phyloP scores from a whole-genome alignment of 2,113 vertebrate genomes.

The Actinemys pallida region DNA sequence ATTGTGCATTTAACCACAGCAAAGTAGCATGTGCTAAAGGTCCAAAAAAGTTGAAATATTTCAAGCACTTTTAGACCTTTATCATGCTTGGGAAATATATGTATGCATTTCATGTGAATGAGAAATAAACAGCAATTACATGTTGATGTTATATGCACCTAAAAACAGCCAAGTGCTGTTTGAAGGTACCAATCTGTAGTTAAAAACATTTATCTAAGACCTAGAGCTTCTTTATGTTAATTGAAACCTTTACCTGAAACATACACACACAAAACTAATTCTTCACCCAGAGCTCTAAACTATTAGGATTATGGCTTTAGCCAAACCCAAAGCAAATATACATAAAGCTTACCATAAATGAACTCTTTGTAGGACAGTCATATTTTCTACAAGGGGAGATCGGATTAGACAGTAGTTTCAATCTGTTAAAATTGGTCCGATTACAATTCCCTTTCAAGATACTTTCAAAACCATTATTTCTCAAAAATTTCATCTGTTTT shows the following conservation, averaged over 20 bases:
- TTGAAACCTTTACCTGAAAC: constrained; percentile 52
- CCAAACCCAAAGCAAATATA: constrained; percentile 15
- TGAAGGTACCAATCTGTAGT: background rate
- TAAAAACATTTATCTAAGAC: constrained; percentile 18
- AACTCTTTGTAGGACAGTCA: background rate
- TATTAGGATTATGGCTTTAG: background rate
- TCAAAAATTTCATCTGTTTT: constrained; percentile 28
- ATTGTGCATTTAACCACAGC: constrained; percentile 34
- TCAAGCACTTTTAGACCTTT: constrained; percentile 47
- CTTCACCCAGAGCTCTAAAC: constrained; percentile 14
- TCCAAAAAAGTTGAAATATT: constrained; percentile 61
- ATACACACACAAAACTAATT: constrained; percentile 8
- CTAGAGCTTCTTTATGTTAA: constrained; percentile 5
- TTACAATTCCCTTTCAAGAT: constrained; percentile 21
- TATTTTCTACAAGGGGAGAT: background rate
- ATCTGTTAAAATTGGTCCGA: constrained; percentile 38
- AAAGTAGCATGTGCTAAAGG: constrained; percentile 28
- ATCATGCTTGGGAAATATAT: constrained; percentile 1
- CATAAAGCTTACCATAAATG: background rate
- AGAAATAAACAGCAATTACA: constrained; percentile 58
- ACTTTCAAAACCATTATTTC: constrained; percentile 29
- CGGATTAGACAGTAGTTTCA: constrained; percentile 28
- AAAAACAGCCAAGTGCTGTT: constrained; percentile 35
- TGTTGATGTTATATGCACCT: constrained; percentile 52
- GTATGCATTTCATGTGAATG: constrained; percentile 53